Evolutionary conservation across 1,140 invertebrate species (phyloP).

Genomic region (Drosophila sechellia): DNA sequence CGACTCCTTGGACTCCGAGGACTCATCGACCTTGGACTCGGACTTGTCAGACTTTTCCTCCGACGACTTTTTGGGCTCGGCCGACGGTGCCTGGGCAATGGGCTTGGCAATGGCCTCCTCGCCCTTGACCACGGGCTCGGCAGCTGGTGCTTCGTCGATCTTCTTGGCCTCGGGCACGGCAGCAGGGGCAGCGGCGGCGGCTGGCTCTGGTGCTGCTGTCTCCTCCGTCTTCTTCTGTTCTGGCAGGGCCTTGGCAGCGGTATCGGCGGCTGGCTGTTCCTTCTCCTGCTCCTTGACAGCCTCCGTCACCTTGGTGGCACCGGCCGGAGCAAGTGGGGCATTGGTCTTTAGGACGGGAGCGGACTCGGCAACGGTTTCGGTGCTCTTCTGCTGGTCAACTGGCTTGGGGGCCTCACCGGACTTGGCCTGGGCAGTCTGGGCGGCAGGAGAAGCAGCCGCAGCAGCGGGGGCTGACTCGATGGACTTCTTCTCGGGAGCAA

Average conservation of each 20-base stretch:
- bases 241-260: conserved; percentile 28
- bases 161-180: conserved; percentile 38
- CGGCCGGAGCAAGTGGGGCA: conserved; percentile 14
- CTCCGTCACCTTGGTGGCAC: conserved; percentile 24
- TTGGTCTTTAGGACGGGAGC: conserved; percentile 28
- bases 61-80: conserved; percentile 56
- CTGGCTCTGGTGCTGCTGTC: conserved; percentile 3
- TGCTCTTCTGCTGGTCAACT: conserved; percentile 44
- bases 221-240: conserved; percentile 36
- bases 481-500: conserved; percentile 48
- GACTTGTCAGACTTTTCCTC: conserved; percentile 59
- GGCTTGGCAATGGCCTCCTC: conserved; percentile 9
- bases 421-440: conserved; percentile 47
- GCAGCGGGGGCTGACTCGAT: conserved; percentile 1
- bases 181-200: not conserved
- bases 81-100: conserved; percentile 7
- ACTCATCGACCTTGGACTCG: conserved; percentile 59
- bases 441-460: conserved; percentile 23
- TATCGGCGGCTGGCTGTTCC: conserved; percentile 21
- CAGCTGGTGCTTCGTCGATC: conserved; percentile 38
- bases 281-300: conserved; percentile 31
- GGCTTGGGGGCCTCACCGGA: conserved; percentile 33
- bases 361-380: conserved; percentile 30
- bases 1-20: conserved; percentile 62
- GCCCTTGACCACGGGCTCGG: conserved; percentile 14